These are phyloP conservation scores for Drosophila parabipectinata DNA, from an alignment of 1,140 invertebrate species.

Conservation along the genomic window DNA sequence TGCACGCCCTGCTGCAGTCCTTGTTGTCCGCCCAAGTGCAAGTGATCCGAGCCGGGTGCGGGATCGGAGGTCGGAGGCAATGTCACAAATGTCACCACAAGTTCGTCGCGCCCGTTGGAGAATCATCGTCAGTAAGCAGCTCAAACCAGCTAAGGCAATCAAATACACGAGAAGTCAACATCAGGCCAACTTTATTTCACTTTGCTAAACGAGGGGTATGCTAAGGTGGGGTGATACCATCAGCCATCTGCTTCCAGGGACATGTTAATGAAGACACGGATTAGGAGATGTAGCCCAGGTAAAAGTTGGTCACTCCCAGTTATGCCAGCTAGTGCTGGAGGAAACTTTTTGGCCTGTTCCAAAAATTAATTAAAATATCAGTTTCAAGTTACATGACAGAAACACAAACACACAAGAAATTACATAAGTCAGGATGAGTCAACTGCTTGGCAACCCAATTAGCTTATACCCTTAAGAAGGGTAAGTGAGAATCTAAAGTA, in stretches of 20 bases:
- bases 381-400: constrained; percentile 60
- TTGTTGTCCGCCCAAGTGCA: constrained; percentile 45
- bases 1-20: constrained; percentile 40
- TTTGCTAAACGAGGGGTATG: background rate
- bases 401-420: constrained; percentile 27
- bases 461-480: constrained; percentile 23
- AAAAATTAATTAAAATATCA: constrained; percentile 77
- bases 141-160: constrained; percentile 7
- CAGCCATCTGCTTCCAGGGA: constrained; percentile 34
- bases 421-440: constrained; percentile 39
- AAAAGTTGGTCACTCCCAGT: constrained; percentile 70
- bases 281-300: constrained; percentile 28
- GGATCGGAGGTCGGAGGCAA: constrained; percentile 13
- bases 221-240: background rate
- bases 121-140: background rate
- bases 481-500: background rate
- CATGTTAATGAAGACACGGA: constrained; percentile 58
- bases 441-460: constrained; percentile 25
- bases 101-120: constrained; percentile 32
- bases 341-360: constrained; percentile 56
- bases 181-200: constrained; percentile 9
- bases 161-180: constrained; percentile 31
- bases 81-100: constrained; percentile 18
- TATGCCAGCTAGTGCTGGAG: constrained; percentile 36
- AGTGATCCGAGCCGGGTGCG: constrained; percentile 6